Percentiles rank a stretch among this genome's conserved stretches.
phyloP scores from a whole-genome alignment of 2,888 invertebrate species.

The Orchestes rusci region DNA sequence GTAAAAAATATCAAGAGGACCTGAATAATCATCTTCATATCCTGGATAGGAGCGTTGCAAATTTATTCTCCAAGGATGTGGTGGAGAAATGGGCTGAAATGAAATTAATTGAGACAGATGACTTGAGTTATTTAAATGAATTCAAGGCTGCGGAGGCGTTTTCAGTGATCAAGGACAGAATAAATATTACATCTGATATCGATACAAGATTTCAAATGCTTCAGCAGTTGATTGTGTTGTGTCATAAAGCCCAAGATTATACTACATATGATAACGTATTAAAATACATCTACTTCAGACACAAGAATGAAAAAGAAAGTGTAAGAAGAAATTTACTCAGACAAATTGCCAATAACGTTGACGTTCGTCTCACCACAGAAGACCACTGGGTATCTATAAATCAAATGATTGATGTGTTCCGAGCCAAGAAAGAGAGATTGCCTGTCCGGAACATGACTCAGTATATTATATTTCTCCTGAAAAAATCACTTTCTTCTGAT shows the following conservation, averaged over 20 bases:
- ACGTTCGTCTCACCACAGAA: no score
- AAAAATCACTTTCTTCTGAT: no score
- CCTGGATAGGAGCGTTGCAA: slow-evolving; percentile 16
- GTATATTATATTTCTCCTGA: no score
- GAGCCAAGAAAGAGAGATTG: no score
- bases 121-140: slow-evolving; percentile 21
- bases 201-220: slow-evolving; percentile 19
- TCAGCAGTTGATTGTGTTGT: slow-evolving; percentile 22
- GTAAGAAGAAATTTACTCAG: no score
- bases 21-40: slow-evolving; percentile 5
- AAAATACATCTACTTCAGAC: slow-evolving; percentile 27
- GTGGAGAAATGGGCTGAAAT: slow-evolving; percentile 24
- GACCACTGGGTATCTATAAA: no score
- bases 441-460: no score
- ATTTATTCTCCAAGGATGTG: slow-evolving; percentile 15
- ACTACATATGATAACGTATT: slow-evolving; percentile 26
- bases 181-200: slow-evolving; percentile 27
- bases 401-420: no score
- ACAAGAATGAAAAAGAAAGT: slow-evolving; percentile 26
- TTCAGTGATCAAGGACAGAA: slow-evolving; percentile 27
- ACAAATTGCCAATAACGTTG: no score
- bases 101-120: slow-evolving; percentile 20
- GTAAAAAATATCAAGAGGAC: slow-evolving; percentile 13
- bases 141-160: slow-evolving; percentile 23
- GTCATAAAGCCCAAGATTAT: slow-evolving; percentile 25